Conservation (phyloP, 2,888 invertebrate genomes). For the Phorcus lineatus region DNA sequence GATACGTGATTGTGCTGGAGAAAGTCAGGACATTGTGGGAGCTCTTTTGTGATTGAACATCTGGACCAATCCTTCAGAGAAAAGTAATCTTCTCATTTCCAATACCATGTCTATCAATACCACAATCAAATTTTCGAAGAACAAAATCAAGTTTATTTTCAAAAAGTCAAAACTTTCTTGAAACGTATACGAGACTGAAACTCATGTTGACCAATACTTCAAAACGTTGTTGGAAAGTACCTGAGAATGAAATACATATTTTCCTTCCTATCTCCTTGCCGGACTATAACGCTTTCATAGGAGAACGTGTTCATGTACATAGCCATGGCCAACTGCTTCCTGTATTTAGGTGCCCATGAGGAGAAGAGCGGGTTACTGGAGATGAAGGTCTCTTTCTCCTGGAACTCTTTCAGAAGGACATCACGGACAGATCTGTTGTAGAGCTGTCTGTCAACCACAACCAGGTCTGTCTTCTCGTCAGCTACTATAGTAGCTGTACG, state of each 20-base stretch:
- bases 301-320: slow-evolving; percentile 68
- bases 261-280: slow-evolving; percentile 68
- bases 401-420: slow-evolving; percentile 71
- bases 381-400: slow-evolving; percentile 72
- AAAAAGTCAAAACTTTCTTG: too few relatives aligned
- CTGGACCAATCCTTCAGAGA: too few relatives aligned
- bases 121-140: too few relatives aligned
- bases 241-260: slow-evolving; percentile 72
- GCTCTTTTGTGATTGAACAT: too few relatives aligned
- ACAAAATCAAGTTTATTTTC: too few relatives aligned
- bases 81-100: too few relatives aligned
- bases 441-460: slow-evolving; percentile 72
- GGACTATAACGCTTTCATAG: slow-evolving; percentile 68
- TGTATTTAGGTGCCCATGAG: slow-evolving; percentile 72
- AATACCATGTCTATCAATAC: too few relatives aligned
- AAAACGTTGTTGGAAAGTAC: slow-evolving; percentile 43
- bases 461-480: slow-evolving; percentile 68
- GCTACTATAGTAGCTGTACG: slow-evolving; percentile 73
- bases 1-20: too few relatives aligned
- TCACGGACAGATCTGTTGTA: slow-evolving; percentile 72
- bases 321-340: slow-evolving; percentile 74
- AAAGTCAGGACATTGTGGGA: too few relatives aligned
- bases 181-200: too few relatives aligned
- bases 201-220: too few relatives aligned
- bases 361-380: slow-evolving; percentile 65